Percentiles rank a stretch among this genome's conserved stretches.
These are phyloP conservation scores for Pteria penguin DNA, from an alignment of 2,888 invertebrate species.

Conservation along the genomic window DNA sequence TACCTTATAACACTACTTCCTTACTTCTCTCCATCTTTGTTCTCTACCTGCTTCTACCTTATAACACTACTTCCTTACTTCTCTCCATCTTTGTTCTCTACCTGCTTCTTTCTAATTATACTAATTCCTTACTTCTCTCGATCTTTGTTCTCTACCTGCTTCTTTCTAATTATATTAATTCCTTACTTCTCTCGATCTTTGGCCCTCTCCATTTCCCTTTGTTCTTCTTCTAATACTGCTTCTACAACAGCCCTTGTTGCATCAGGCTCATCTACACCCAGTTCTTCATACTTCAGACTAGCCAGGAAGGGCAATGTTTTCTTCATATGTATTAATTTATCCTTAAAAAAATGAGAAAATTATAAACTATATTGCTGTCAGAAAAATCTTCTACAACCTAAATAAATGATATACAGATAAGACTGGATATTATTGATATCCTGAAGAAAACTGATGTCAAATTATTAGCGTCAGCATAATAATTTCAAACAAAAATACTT, in stretches of 20 bases:
- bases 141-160: background rate
- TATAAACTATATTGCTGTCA: too few species aligned
- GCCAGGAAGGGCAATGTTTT: conserved; percentile 84
- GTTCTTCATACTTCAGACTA: conserved; percentile 88
- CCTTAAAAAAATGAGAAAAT: conserved; percentile 83
- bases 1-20: too few species aligned
- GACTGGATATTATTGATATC: too few species aligned
- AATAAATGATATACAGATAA: too few species aligned
- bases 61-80: too few species aligned
- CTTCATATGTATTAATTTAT: conserved; percentile 88
- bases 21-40: too few species aligned
- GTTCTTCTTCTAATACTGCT: conserved; percentile 62
- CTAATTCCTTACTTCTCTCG: background rate
- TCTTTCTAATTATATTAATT: background rate
- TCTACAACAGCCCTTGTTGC: conserved; percentile 63
- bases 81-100: too few species aligned
- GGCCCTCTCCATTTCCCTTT: conserved; percentile 59
- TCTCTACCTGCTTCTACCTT: too few species aligned
- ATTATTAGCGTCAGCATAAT: too few species aligned
- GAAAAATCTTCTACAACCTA: too few species aligned
- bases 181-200: conserved; percentile 60
- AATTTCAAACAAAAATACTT: too few species aligned
- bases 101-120: conserved; percentile 91
- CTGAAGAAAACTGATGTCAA: too few species aligned
- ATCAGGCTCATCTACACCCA: conserved; percentile 85